Evolutionary conservation across 2,113 vertebrate species (phyloP).

Genomic region (Solea senegalensis): DNA sequence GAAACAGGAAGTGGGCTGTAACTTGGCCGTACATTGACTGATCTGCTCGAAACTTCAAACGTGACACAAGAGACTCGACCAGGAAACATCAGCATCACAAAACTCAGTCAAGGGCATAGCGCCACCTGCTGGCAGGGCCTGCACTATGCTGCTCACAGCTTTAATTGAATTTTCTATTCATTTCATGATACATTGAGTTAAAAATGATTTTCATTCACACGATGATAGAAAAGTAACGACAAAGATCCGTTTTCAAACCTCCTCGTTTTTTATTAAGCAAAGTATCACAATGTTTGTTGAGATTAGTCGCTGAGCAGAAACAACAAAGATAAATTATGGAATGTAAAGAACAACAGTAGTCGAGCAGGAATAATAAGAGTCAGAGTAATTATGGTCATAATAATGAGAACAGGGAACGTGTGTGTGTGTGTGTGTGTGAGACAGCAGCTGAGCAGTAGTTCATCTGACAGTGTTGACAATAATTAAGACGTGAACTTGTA

Average conservation of each 20-base stretch:
- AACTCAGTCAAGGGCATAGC: no score
- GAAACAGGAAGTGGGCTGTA: no score
- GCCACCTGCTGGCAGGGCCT: no score
- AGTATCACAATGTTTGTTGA: constrained; percentile 64
- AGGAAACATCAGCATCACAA: no score
- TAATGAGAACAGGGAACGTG: not conserved
- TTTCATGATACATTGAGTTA: no score
- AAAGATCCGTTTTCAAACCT: constrained; percentile 31
- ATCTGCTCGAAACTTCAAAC: no score
- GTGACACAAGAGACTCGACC: no score
- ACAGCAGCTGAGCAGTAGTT: constrained; percentile 47
- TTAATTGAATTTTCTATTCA: no score
- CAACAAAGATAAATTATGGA: constrained; percentile 49
- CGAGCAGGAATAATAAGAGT: constrained; percentile 1
- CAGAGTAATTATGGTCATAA: constrained; percentile 4
- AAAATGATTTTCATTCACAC: no score
- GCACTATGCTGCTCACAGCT: no score
- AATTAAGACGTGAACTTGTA: constrained; percentile 30
- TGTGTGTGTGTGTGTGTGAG: constrained; percentile 10
- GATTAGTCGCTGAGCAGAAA: constrained; percentile 60
- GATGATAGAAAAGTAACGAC: not conserved
- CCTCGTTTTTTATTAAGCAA: constrained; percentile 77
- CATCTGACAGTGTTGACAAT: constrained; percentile 44
- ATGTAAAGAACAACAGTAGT: constrained; percentile 50
- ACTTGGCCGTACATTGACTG: no score